Evolutionary conservation across 2,888 invertebrate species (phyloP), one percentile per base, ranked within the genome.

Genomic region (Axea sp.): DNA sequence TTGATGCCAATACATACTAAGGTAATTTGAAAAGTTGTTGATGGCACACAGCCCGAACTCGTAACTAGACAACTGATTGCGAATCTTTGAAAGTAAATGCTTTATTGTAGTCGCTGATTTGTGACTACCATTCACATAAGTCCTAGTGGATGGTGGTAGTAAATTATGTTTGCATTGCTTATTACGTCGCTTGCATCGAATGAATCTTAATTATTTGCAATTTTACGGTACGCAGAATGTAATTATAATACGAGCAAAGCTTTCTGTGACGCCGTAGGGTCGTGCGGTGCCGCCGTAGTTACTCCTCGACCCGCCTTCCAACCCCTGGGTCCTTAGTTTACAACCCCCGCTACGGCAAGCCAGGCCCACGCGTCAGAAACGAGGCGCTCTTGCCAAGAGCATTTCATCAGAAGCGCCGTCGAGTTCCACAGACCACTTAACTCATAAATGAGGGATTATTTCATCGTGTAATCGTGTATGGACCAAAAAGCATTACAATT

Each of bases 391-490:
- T 80, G 81, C 82, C 82, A 81, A 82, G 82, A 84, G 84, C 82
- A 82, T 85, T 85, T 83, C 85, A 84, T 86, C 84, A 83, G 84
- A 85, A 85, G 83, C 84, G 81, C 82, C 83, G 83, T 82, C 80
- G 81, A 84, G 84, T 83, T 84, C 82, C 82, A 84, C 84, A 85
- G 85, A 86, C 85, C 84, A 86, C 86, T 86, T 85, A 84, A 83
- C 84, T 84, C 84, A 84, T 86, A 85, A 86, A 86, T 84, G 86
- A 85, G 82, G 82, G 82, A 86, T 86, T 86, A 86, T 85, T 86
- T 84, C 83, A 85, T 84, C 84, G 82, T 84, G 84, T 83, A 84
- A 84, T 84, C 86, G 81, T 80, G 82, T 83, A 85, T 84, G 85
- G 84, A 80, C 82, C 81, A 83, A 84, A 84, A 84, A 85, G 82